Evolutionary conservation across 2,888 invertebrate genomes (phyloP), one percentile per base, ranked within the genome.

Genomic region (Tricholauxania praeusta): DNA sequence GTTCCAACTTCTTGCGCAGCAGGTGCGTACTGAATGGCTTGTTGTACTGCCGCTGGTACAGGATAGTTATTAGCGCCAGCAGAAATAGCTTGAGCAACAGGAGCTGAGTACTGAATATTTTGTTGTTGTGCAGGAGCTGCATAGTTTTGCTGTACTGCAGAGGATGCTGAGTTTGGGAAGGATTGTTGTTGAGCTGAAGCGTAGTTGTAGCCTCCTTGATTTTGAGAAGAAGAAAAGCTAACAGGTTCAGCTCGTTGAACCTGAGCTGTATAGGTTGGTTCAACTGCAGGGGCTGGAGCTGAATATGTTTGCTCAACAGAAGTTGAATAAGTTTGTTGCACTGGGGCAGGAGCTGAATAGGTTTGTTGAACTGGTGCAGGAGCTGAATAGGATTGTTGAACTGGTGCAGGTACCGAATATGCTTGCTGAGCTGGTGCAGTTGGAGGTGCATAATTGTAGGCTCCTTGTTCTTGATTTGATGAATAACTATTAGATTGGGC

Each of bases 1-100:
- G 85, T 84, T 71, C 76, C 80, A 28, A 74, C 51, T 57, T 79
- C 65, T 8, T 79, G 51, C 14, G 15, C 28, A 47, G 47, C 39
- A 10, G n/a, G 66, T 22, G 51, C 51, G 55, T 22, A 19, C 19
- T 22, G 12, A 22, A 17, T 57, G 12, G 14, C 0, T 19, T 57
- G 22, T 19, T 8, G 55, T 57, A 12, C 5, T 14, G 53, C 53
- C 12, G 5, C 53, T 55, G 55, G 55, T 12, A 8, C 55, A 17
- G 55, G 55, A 57, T 17, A 57, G 1, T 57, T 57, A 3, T 57
- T 1, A 5, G 55, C 4, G 17, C 28, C 55, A 19, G 7, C 17
- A 17, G 55, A 57, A 12, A 12, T 28, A 22, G 22, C 10, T 57
- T 57, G 22, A 10, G 12, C 12, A 28, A 12, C 57, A 14, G 57